Percentiles rank a stretch among this genome's conserved stretches.
phyloP scores from a whole-genome alignment of 1,140 invertebrate species.

The Heliothis virescens region DNA sequence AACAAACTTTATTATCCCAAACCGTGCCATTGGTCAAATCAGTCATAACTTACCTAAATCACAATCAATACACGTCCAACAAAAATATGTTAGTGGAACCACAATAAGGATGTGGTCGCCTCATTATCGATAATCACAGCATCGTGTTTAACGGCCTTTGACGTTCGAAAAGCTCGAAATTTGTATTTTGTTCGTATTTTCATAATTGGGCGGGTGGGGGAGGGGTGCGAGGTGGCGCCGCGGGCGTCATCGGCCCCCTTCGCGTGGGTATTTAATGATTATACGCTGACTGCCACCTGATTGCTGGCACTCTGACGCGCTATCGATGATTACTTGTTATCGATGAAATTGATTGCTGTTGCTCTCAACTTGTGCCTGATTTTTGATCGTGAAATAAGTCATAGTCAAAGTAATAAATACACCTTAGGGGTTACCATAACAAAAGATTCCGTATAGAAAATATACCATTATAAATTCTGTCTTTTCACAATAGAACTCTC shows the following conservation, averaged over 20 bases:
- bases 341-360: constrained; percentile 73
- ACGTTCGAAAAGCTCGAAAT: constrained; percentile 72
- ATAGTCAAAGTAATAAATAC: not conserved
- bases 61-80: constrained; percentile 41
- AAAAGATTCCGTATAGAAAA: not conserved
- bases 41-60: constrained; percentile 22
- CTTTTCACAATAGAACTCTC: no score
- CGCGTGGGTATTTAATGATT: constrained; percentile 86
- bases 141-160: constrained; percentile 61
- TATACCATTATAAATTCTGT: no score
- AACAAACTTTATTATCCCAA: not conserved
- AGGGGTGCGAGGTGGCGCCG: constrained; percentile 68
- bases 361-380: constrained; percentile 35
- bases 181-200: constrained; percentile 86
- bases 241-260: constrained; percentile 79
- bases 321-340: constrained; percentile 71
- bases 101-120: constrained; percentile 69
- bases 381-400: not conserved
- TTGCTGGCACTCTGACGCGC: constrained; percentile 72
- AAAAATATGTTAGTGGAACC: constrained; percentile 36
- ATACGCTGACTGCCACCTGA: constrained; percentile 86
- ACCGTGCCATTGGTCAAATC: constrained; percentile 19
- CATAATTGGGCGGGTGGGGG: constrained; percentile 83
- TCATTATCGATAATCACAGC: constrained; percentile 71
- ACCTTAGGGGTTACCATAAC: not conserved